These are phyloP conservation scores for Ictalurus furcatus DNA, from an alignment of 2,113 vertebrate species.

Conservation along the genomic window DNA sequence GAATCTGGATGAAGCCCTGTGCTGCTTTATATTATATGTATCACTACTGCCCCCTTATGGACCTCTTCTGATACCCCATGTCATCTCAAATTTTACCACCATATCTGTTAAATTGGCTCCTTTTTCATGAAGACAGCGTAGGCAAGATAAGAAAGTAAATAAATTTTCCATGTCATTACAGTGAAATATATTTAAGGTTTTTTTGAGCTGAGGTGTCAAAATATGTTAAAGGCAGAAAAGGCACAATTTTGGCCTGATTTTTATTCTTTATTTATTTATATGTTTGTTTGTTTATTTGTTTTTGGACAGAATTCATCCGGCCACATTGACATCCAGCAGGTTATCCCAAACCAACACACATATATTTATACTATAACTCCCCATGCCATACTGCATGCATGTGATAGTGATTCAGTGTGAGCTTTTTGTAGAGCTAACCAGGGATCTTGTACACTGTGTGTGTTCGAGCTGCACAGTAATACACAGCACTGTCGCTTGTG, in stretches of 20 bases:
- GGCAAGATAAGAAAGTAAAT: too few species aligned
- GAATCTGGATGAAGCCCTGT: not conserved
- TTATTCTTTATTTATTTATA: not conserved
- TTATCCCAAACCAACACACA: not conserved
- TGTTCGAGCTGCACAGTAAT: constrained; percentile 62
- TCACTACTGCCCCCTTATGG: constrained; percentile 33
- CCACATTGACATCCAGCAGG: not conserved
- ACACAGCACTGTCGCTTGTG: constrained; percentile 54
- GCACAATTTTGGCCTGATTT: too few species aligned
- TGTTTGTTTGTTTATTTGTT: not conserved
- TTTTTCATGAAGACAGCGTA: too few species aligned
- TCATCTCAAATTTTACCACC: not conserved
- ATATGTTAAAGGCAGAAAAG: not conserved
- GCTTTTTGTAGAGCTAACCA: constrained; percentile 30
- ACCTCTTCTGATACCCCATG: not conserved
- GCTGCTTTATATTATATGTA: not conserved
- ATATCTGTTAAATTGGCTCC: too few species aligned
- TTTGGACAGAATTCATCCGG: not conserved
- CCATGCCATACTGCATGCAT: not conserved
- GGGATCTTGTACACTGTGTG: not conserved
- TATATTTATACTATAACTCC: not conserved
- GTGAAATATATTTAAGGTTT: too few species aligned
- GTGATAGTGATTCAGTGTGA: not conserved
- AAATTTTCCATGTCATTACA: too few species aligned
- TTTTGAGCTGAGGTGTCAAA: too few species aligned